Evolutionary conservation across 2,113 vertebrate genomes (phyloP), one percentile per base, ranked within the genome.

Genomic region (Indicator indicator): DNA sequence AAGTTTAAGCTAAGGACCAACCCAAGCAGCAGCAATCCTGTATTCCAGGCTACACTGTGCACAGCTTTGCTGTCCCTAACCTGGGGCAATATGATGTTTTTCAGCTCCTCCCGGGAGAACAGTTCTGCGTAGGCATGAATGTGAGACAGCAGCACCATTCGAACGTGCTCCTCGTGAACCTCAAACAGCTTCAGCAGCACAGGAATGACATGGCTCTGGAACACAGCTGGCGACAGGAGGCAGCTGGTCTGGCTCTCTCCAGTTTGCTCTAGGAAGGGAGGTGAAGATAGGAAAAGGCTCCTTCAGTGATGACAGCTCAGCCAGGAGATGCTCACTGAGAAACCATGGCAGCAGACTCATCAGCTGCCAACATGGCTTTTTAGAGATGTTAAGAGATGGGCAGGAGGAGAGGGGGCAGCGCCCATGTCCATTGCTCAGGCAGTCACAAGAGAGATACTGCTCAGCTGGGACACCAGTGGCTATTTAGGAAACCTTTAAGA

Each of bases 1-100:
- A 64, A 46, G 12, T 68, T 59, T 11, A 50, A 87, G n/a, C 64
- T 27, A 23, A 82, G 60, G 62, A 36, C 44, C 30, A 44, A 36
- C 9, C 11, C 28, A 0, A 42, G 26, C 50, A 69, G 32, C 4
- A 59, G 32, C 38, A 85, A 50, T 16, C 50, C 56, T 52, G 4
- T 2, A 6, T 16, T 48, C 30, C 46, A 67, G 33, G 67, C 50
- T 30, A 30, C 1, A 36, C 5, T 8, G 2, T 6, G 0, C 59
- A 2, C 4, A 10, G 59, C 7, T 24, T 30, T 79, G 50, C 50
- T 59, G 74, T 58, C 73, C 77, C 76, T 90, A 28, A 99, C 99
- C 99, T 99, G 99, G 92, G 99, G 99, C 97, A 99, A 82, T 83
- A 99, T 98, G 94, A 99, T 98, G 82, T 98, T 98, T 97, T 99